A percentile compares a stretch with the other conserved stretches of the same genome.
These are phyloP conservation scores for Dicycla oo DNA, from an alignment of 2,888 invertebrate species.

Conservation along the genomic window DNA sequence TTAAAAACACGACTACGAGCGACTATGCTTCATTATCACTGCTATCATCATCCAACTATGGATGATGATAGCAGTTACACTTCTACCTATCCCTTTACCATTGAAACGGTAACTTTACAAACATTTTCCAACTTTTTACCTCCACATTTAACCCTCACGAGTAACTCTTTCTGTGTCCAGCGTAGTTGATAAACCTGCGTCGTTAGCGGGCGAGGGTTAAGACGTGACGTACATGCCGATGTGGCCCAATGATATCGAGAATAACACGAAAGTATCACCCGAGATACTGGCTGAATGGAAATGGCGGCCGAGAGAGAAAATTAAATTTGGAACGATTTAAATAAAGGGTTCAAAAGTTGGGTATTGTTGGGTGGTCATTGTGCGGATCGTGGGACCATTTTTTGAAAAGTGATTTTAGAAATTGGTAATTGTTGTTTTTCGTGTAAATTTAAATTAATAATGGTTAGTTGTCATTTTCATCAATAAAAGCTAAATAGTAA, in stretches of 20 bases:
- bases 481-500: not conserved
- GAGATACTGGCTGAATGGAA: constrained; percentile 57
- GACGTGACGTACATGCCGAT: constrained; percentile 70
- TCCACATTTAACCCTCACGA: constrained; percentile 42
- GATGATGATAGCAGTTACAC: not conserved
- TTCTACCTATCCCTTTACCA: not conserved
- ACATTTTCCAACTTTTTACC: constrained; percentile 37
- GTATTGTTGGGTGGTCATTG: not conserved
- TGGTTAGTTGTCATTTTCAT: not conserved
- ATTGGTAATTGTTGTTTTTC: not conserved
- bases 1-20: not conserved
- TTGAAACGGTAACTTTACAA: not conserved
- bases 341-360: constrained; percentile 28
- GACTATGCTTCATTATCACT: not conserved
- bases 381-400: not conserved
- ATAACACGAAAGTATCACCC: constrained; percentile 56
- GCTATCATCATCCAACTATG: not conserved
- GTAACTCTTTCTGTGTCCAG: constrained; percentile 60
- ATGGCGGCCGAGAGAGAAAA: constrained; percentile 41
- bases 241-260: constrained; percentile 59
- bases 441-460: not conserved
- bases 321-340: constrained; percentile 48
- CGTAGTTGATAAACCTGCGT: constrained; percentile 67
- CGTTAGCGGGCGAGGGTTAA: constrained; percentile 68
- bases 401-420: not conserved